phyloP scores from a whole-genome alignment of 2,888 invertebrate species.

The Alcis repandata region DNA sequence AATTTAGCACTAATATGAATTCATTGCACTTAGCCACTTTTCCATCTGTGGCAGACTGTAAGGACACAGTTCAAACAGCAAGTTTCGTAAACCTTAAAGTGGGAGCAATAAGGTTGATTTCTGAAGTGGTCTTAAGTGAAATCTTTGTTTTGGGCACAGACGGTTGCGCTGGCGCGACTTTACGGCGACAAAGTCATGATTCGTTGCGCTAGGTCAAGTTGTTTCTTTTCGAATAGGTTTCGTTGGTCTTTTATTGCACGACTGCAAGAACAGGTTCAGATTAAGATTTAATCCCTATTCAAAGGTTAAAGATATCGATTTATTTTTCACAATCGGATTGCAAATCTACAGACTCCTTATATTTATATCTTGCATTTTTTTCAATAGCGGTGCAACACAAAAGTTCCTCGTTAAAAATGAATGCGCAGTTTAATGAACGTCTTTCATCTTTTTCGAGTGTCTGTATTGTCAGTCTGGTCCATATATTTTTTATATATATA shows the following conservation, averaged over 20 bases:
- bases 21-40: conserved; percentile 41
- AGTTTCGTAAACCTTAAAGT: conserved; percentile 31
- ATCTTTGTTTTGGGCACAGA: conserved; percentile 48
- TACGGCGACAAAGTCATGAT: conserved; percentile 58
- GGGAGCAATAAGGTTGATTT: conserved; percentile 34
- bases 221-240: conserved; percentile 56
- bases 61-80: conserved; percentile 32
- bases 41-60: conserved; percentile 41
- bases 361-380: too few species aligned
- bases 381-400: neutral
- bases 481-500: too few species aligned
- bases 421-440: conserved; percentile 1
- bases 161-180: conserved; percentile 51
- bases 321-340: neutral
- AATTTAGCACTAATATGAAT: conserved; percentile 42
- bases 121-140: conserved; percentile 18
- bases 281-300: neutral
- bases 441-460: conserved; percentile 11
- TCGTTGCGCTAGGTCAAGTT: conserved; percentile 64
- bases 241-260: conserved; percentile 42
- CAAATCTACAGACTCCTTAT: neutral
- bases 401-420: neutral
- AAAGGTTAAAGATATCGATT: neutral
- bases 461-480: conserved; percentile 1
- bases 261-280: neutral